Evolutionary conservation across 1,140 invertebrate genomes (phyloP).

Genomic region (Lepidurus arcticus): DNA sequence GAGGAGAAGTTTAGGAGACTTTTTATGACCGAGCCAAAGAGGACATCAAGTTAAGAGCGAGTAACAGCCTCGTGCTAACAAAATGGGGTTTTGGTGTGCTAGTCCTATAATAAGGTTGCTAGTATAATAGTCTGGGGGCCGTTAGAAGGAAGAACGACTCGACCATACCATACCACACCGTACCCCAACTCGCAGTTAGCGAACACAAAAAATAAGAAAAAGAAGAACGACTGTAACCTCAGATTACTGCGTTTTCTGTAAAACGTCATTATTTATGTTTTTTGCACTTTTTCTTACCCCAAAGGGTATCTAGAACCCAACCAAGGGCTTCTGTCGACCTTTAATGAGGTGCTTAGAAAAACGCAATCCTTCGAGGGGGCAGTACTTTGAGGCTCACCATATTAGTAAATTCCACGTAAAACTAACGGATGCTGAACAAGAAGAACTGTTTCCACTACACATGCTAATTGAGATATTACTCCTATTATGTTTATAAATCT

Average conservation of each 20-base stretch:
- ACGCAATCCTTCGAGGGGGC: not conserved
- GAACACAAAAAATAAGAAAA: not conserved
- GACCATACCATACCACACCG: not conserved
- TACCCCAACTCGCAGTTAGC: not conserved
- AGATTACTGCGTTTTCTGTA: not conserved
- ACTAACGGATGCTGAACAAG: too few species aligned
- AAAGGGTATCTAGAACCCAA: not conserved
- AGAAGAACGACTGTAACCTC: not conserved
- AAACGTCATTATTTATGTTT: conserved; percentile 7
- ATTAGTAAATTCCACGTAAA: not conserved
- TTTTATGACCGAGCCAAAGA: conserved; percentile 16
- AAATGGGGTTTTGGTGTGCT: not conserved
- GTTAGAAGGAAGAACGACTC: not conserved
- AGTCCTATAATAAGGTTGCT: not conserved
- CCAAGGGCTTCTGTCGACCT: not conserved
- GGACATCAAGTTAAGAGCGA: conserved; percentile 19
- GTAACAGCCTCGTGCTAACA: conserved; percentile 15
- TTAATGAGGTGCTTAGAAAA: not conserved
- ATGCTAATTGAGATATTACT: too few species aligned
- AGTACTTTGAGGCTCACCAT: not conserved
- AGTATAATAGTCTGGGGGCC: not conserved
- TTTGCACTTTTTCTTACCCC: not conserved
- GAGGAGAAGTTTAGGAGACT: not conserved
- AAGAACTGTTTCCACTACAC: too few species aligned
- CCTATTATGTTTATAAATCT: too few species aligned